Base-by-base conservation (phyloP, 2,797 vertebrate species). In the Momotus momota region DNA sequence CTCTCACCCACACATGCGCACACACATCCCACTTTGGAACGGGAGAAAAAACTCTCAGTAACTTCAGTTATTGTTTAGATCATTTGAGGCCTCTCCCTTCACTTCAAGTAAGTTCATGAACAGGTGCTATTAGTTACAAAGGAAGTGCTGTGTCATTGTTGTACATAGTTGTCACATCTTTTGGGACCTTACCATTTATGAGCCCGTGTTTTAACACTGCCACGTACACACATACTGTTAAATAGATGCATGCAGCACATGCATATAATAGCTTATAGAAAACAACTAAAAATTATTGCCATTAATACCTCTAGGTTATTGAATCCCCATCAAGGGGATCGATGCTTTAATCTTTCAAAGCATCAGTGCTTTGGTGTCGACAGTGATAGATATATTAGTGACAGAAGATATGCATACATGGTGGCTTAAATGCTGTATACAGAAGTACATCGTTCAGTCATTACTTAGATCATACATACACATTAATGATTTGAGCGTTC, bases 21-120 rank as follows among this genome's bases (percentile, higher is more conserved):
- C 89, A 71, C 88, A 73, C 57, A 73, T 16, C 70, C 75, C 85
- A 35, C 75, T 94, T 48, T 40, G 73, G 82, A 80, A 95, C 83
- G 91, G 81, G 93, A 96, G 88, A 83, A 81, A 93, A 81, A 58
- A n/a, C 27, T 73, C 93, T 93, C 94, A 52, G 69, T 35, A 86
- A 71, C 35, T 73, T 29, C 83, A 80, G 62, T 88, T 78, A 90
- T 60, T 61, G 40, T 58, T 95, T 51, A 70, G 91, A 69, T 86
- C 73, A 61, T 88, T 77, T 75, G 48, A 93, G 54, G 69, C 83
- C 86, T 88, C 81, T 92, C 95, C 94, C 80, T 94, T 91, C 92
- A 77, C 87, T 95, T 96, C 96, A 97, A 97, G 95, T 93, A 97
- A 95, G 77, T 96, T 97, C 95, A 96, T 95, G 96, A 97, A 96